Evolutionary conservation across 2,888 invertebrate species (phyloP).

Genomic region (Mechanitis messenoides): DNA sequence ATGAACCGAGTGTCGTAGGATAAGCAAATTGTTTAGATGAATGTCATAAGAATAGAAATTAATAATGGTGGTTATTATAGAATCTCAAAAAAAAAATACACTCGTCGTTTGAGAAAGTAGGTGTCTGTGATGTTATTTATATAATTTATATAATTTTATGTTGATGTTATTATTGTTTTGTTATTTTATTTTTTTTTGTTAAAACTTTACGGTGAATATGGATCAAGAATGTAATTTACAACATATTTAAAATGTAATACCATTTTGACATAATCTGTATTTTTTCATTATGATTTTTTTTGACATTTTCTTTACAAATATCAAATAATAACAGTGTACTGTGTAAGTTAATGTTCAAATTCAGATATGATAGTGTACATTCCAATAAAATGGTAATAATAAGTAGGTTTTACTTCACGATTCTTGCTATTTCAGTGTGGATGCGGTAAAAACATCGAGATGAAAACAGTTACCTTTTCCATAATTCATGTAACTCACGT

Average conservation of each 20-base stretch:
- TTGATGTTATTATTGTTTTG: constrained; percentile 40
- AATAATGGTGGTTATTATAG: constrained; percentile 38
- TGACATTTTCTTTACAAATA: not conserved
- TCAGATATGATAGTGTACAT: constrained; percentile 38
- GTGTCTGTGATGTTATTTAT: constrained; percentile 66
- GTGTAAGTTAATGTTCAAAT: constrained; percentile 8
- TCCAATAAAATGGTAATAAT: constrained; percentile 44
- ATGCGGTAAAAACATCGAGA: constrained; percentile 44
- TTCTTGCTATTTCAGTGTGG: constrained; percentile 37
- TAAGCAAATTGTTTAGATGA: constrained; percentile 53
- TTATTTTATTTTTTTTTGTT: constrained; percentile 27
- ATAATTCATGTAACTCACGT: constrained; percentile 72
- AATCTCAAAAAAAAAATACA: constrained; percentile 60
- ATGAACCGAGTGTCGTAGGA: constrained; percentile 55
- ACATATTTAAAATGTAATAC: not conserved
- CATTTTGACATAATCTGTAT: not conserved
- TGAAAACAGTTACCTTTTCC: constrained; percentile 52
- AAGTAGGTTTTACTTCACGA: constrained; percentile 21
- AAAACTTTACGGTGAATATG: not conserved
- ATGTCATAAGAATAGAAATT: constrained; percentile 43
- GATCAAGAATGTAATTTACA: constrained; percentile 29
- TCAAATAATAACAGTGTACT: not conserved
- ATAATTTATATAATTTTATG: constrained; percentile 47
- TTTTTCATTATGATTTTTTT: not conserved
- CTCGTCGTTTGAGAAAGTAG: constrained; percentile 56